Conservation (phyloP, 2,113 vertebrate species). For the Rhynchomys soricoides region DNA sequence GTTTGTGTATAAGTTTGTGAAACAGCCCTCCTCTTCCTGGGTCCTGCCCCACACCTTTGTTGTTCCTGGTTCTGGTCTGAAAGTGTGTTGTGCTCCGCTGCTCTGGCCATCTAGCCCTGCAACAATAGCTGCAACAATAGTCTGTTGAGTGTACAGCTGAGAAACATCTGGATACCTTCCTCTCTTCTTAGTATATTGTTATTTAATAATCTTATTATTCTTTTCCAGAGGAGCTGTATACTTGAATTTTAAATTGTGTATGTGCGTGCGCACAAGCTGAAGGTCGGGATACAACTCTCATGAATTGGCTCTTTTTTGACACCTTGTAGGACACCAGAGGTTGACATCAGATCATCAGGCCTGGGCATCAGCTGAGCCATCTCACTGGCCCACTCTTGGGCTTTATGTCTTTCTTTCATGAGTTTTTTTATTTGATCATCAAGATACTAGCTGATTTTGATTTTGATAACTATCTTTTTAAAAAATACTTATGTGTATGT, state of each 20-base stretch:
- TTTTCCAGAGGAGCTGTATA: neutral
- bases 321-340: neutral
- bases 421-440: neutral
- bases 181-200: neutral
- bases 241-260: neutral
- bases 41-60: neutral
- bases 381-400: neutral
- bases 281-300: neutral
- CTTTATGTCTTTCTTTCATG: neutral
- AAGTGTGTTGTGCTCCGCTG: neutral
- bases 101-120: neutral
- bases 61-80: neutral
- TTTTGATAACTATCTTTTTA: neutral
- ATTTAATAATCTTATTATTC: neutral
- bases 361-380: neutral
- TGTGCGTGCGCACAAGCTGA: neutral
- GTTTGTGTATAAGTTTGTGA: neutral
- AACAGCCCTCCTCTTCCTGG: neutral
- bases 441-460: neutral
- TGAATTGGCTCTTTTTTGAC: neutral
- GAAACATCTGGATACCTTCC: neutral
- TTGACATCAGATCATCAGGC: neutral
- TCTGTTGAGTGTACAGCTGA: neutral
- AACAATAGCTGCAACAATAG: neutral
- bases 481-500: neutral